These are phyloP conservation scores for Dendrocopos noguchii DNA, from an alignment of 2,113 vertebrate genomes.

Conservation along the genomic window DNA sequence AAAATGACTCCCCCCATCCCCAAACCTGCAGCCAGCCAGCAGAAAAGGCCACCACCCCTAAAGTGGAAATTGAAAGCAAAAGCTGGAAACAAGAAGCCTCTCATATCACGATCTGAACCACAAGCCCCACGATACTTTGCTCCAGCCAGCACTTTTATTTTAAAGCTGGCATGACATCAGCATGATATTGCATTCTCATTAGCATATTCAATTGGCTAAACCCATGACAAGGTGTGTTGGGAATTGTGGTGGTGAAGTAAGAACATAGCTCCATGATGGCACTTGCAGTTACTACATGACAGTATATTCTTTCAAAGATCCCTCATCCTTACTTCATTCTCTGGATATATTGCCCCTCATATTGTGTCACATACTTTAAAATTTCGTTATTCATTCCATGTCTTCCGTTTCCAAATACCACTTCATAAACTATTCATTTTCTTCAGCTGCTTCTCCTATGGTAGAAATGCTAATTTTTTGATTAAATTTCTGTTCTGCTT, in stretches of 20 bases:
- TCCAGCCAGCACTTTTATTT: too few species aligned
- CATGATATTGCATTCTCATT: too few species aligned
- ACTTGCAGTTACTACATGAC: background rate
- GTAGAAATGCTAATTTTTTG: background rate
- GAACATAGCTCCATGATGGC: background rate
- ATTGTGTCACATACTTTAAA: background rate
- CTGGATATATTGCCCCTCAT: background rate
- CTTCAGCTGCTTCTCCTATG: background rate
- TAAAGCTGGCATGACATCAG: too few species aligned
- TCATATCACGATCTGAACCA: too few species aligned
- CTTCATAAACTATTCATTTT: background rate
- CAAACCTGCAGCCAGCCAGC: too few species aligned
- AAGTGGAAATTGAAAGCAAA: too few species aligned
- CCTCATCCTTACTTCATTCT: background rate
- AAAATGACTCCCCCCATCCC: too few species aligned
- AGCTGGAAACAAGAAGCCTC: too few species aligned
- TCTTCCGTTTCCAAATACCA: background rate
- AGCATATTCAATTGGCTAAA: too few species aligned
- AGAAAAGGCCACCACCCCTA: too few species aligned
- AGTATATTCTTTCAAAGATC: background rate
- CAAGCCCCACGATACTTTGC: too few species aligned
- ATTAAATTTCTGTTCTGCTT: background rate
- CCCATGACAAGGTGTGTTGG: background rate
- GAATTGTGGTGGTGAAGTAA: background rate
- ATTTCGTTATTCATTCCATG: background rate